Base-by-base conservation (phyloP, 2,888 invertebrate genomes). In the Drepanosiphum platanoidis region DNA sequence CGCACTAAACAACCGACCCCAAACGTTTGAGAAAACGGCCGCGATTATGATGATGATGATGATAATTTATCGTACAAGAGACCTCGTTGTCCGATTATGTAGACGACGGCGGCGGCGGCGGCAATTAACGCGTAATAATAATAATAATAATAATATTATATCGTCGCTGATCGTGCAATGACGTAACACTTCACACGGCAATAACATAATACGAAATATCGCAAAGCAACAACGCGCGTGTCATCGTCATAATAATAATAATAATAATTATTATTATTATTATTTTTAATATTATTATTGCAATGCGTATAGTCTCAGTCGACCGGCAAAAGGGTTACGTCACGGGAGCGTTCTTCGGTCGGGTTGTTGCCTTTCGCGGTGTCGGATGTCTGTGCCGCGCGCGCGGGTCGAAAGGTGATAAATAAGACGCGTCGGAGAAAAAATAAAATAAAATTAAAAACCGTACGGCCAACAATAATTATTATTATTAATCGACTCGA, bases 331-430 rank as follows among this genome's bases (percentile, higher is more conserved):
- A 15, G 3, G 64, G n/a, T 79, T 79, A 36, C 34, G 46, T 79
- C 46, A 68, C 68, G 79, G 68, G 46, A 52, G 46, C 68, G 46
- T 42, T 22, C 2, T 22, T 11, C 27, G 8, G 11, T 64, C 27
- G 61, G 8, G 2, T 9, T 4, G 27, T 27, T 11, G 61, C 22
- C 18, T n/a, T 3, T n/a, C 58, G n/a, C 58, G n/a, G n/a, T n/a
- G n/a, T n/a, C n/a, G n/a, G n/a, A n/a, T n/a, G n/a, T n/a, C n/a
- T n/a, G n/a, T n/a, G 30, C 11, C 7, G 61, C 11, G 27, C 61
- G 0, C 80, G 15, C 70, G 36, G 79, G 79, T 80, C 52, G 68
- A 68, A 70, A 80, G 79, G 79, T 70, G 70, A 80, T n/a, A n/a
- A n/a, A n/a, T n/a, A n/a, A n/a, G 3, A 9, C 1, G 36, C 11